Evolutionary conservation across 2,113 vertebrate genomes (phyloP), one percentile per base, ranked within the genome.

Genomic region (Ageneiosus marmoratus): DNA sequence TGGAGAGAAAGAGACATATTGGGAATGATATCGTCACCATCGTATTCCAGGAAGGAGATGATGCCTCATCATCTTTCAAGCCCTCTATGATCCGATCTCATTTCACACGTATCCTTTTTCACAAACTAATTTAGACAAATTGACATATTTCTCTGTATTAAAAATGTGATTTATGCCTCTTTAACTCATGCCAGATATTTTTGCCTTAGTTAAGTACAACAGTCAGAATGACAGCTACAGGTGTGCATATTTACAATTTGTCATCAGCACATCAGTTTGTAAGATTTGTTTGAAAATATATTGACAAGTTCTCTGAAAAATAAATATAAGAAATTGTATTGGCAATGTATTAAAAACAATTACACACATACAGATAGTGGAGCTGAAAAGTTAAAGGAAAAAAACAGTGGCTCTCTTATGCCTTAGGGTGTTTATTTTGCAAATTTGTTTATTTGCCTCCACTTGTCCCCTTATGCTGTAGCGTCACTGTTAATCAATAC

Each of bases 71-170:
- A 0, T 95, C 96, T 83, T 99, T 99, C 87, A 99, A 99, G 88
- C 98, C 98, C 18, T 99, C 98, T 76, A 99, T 99, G 98, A 99
- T 99, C 91, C 96, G 98, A 79, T 99, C 98, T 81, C 98, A 99
- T 92, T 99, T 99, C 88, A 99, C 98, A 73, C 98, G 98, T 99
- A 99, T 99, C 98, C 95, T 95, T 93, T 27, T 29, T 5, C 4
- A 55, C 29, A 37, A 70, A 62, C 37, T 46, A n/a, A n/a, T n/a
- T n/a, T n/a, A 22, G 46, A 74, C n/a, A 29, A 74, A 32, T 50
- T 10, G 7, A 27, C 15, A 51, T 18, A 27, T n/a, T 65, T 48
- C 37, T 34, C 24, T 58, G 18, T 70, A 37, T 67, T 62, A 37
- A 51, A 51, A 41, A 0, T 37, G 10, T 70, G 4, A 13, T 79